A percentile compares a stretch with the other conserved stretches of the same genome.
Conservation (phyloP, 2,113 vertebrate species). For the Sciurus niger region DNA sequence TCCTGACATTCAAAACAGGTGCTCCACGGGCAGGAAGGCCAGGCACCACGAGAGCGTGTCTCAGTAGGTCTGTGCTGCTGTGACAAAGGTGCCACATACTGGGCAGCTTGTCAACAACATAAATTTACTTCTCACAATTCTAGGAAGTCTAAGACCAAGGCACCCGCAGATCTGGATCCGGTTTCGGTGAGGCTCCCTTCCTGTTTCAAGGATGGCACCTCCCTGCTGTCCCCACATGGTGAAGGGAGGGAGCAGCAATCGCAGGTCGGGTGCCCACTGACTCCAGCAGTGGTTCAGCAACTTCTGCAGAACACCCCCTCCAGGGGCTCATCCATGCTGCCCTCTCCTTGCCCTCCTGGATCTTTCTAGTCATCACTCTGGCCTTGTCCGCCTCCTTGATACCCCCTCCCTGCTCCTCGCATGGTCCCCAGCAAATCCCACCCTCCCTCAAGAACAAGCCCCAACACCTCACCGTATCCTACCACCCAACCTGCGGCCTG, state of each 20-base stretch:
- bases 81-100: background rate
- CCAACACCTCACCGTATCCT: background rate
- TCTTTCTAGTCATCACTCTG: background rate
- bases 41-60: background rate
- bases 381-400: background rate
- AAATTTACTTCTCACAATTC: background rate
- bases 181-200: background rate
- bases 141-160: background rate
- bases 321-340: background rate
- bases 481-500: background rate
- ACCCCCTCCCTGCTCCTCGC: too few relatives aligned
- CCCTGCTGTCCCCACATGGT: background rate
- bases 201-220: background rate
- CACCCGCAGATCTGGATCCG: background rate
- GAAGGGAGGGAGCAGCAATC: too few relatives aligned
- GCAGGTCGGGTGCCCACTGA: background rate
- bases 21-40: background rate
- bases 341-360: too few relatives aligned
- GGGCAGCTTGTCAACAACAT: background rate
- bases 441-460: too few relatives aligned
- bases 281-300: accelerated
- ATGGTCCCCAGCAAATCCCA: background rate
- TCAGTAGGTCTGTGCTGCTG: background rate
- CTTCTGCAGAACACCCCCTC: background rate
- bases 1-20: background rate